phyloP scores from a whole-genome alignment of 2,113 vertebrate species.

The Alethe diademata region DNA sequence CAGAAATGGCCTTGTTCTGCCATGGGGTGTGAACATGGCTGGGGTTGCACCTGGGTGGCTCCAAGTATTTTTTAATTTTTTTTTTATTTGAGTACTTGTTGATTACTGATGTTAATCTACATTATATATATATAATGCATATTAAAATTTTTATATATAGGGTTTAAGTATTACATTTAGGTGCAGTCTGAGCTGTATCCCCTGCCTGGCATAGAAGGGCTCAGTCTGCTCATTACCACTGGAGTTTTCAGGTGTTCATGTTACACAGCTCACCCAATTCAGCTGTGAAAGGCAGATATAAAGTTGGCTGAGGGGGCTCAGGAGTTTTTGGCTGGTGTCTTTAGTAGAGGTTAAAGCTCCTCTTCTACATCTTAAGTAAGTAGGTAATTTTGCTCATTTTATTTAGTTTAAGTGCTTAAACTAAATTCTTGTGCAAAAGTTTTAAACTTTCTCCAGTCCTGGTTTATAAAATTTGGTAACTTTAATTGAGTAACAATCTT shows the following conservation, averaged over 20 bases:
- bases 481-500: background rate
- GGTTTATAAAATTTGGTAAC: background rate
- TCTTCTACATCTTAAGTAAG: background rate
- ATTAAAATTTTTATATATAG: background rate
- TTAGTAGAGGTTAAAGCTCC: no score
- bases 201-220: background rate
- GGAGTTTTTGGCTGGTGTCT: background rate
- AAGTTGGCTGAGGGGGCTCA: rapidly evolving
- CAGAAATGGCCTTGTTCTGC: background rate
- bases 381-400: background rate
- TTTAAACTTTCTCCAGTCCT: background rate
- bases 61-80: rapidly evolving
- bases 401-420: background rate
- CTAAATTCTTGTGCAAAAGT: background rate
- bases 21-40: rapidly evolving
- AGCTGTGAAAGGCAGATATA: background rate
- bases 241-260: background rate
- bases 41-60: background rate
- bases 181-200: background rate
- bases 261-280: background rate
- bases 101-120: background rate
- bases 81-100: no score
- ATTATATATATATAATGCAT: background rate
- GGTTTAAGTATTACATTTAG: background rate
- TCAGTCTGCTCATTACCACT: background rate